phyloP scores from a whole-genome alignment of 2,113 vertebrate genomes.

The Orientallactaga bullata region DNA sequence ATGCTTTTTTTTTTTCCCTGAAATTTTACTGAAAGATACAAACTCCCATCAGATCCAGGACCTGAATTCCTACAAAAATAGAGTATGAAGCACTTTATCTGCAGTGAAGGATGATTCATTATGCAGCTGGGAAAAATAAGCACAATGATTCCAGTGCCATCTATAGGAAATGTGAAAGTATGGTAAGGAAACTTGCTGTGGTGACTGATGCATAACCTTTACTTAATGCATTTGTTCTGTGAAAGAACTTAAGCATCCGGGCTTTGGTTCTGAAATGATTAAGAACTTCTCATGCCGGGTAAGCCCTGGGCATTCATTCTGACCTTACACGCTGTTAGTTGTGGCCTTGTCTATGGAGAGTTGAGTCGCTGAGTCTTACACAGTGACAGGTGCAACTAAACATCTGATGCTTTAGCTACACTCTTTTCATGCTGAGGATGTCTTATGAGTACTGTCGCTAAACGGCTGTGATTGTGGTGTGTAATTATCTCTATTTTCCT shows the following conservation, averaged over 20 bases:
- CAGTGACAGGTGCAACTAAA: neutral
- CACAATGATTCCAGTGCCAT: slow-evolving; percentile 71
- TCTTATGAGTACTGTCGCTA: slow-evolving; percentile 24
- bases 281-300: slow-evolving; percentile 46
- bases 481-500: slow-evolving; percentile 73
- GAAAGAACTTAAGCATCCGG: slow-evolving; percentile 11
- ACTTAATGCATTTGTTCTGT: slow-evolving; percentile 1
- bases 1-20: slow-evolving; percentile 2
- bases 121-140: slow-evolving; percentile 24
- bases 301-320: slow-evolving; percentile 14
- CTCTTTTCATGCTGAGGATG: slow-evolving; percentile 40
- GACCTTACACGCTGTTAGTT: neutral
- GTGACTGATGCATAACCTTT: slow-evolving; percentile 38
- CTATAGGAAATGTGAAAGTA: slow-evolving; percentile 65
- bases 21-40: neutral
- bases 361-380: neutral
- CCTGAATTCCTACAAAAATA: neutral
- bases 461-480: slow-evolving; percentile 68
- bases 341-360: neutral
- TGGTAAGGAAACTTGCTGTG: slow-evolving; percentile 18
- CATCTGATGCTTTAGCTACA: neutral
- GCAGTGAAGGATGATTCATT: neutral
- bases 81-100: neutral
- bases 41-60: neutral
- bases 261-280: slow-evolving; percentile 57